Conservation (phyloP, 2,113 vertebrate species). For the Numida meleagris region DNA sequence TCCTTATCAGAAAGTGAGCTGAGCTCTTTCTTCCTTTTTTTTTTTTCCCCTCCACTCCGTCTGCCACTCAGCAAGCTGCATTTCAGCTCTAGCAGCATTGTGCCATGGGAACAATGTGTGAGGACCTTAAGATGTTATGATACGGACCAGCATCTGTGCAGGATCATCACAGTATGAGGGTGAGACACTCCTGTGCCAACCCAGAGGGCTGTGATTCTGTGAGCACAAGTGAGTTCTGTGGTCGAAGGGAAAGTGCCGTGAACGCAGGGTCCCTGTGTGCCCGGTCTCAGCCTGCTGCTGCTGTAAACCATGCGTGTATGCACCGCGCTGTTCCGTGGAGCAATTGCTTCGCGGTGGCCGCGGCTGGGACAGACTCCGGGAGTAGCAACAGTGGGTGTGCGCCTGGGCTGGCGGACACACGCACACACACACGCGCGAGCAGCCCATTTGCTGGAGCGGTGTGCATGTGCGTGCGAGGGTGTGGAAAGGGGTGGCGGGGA, state of each 20-base stretch:
- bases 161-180: fast-evolving
- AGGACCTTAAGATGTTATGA: fast-evolving
- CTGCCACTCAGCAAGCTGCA: background rate
- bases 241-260: fast-evolving
- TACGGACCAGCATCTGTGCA: background rate
- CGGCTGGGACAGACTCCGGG: background rate
- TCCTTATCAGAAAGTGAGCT: background rate
- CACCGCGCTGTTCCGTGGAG: fast-evolving
- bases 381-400: background rate
- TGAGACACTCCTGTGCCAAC: background rate
- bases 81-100: background rate
- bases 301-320: fast-evolving
- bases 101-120: fast-evolving
- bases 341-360: fast-evolving
- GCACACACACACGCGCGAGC: background rate
- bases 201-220: fast-evolving
- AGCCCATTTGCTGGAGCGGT: slow-evolving; percentile 64
- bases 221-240: fast-evolving
- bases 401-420: background rate
- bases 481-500: slow-evolving; percentile 62
- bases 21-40: background rate
- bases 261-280: background rate
- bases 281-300: fast-evolving
- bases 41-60: background rate
- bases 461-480: slow-evolving; percentile 62